Conservation (phyloP, 2,888 invertebrate species). For the Eilema griseolum region DNA sequence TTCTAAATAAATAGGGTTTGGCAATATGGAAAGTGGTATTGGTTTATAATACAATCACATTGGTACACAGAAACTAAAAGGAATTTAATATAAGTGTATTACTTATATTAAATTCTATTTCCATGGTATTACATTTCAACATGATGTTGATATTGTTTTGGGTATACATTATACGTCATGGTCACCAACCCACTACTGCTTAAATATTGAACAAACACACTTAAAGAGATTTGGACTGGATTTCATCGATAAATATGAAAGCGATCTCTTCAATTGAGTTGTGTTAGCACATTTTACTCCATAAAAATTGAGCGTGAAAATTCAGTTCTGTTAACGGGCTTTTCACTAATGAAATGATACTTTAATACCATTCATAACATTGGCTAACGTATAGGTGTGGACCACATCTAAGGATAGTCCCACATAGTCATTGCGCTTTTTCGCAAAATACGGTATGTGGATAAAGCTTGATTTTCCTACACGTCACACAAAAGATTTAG, state of each 20-base stretch:
- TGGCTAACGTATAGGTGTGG: neutral
- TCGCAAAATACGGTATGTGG: neutral
- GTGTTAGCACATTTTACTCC: neutral
- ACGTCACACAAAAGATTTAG: neutral
- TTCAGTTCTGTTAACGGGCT: neutral
- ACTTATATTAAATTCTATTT: conserved; percentile 1
- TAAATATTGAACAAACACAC: neutral
- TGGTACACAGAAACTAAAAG: conserved; percentile 1
- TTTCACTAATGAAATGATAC: neutral
- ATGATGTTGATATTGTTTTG: neutral
- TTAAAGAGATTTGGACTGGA: neutral
- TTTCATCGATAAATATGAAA: neutral
- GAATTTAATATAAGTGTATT: no score
- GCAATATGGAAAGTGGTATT: conserved; percentile 3
- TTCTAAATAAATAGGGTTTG: neutral
- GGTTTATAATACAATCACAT: conserved; percentile 5
- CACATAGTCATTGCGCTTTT: neutral
- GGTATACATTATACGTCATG: neutral
- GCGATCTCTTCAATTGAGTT: neutral
- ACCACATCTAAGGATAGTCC: no score
- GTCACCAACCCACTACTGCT: neutral
- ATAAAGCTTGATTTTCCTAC: neutral
- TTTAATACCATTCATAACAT: no score
- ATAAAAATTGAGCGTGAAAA: neutral
- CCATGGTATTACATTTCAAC: conserved; percentile 1